Evolutionary conservation across 2,888 invertebrate genomes (phyloP), one percentile per base, ranked within the genome.

Genomic region (Diarsia rubi): DNA sequence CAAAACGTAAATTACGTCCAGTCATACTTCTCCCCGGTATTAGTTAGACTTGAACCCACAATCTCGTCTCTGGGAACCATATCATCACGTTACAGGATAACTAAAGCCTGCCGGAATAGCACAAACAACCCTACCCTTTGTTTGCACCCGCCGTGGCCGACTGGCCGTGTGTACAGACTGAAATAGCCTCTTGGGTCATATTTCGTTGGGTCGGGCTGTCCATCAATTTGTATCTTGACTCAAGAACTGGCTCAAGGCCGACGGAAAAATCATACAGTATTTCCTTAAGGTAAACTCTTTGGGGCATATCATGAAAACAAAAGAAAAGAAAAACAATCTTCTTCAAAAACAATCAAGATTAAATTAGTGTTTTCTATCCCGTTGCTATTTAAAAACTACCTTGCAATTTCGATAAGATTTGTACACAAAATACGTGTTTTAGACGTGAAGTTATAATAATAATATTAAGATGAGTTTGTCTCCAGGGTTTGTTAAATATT

Each of bases 181-280:
- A 42, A 81, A 84, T 62, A 74, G 69, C 63, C 82, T 82, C 85
- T 72, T 42, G 82, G 85, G 85, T 69, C 66, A 72, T 76, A 76
- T 82, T 76, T 67, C 60, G 69, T 69, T 5, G 82, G 76, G 81
- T 69, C 64, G 60, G 54, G 69, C 62, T 75, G 70, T 76, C 78
- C 82, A 64, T 82, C 82, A 77, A 76, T 76, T 81, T 81, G 49
- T 76, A 59, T 69, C 72, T 71, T 68, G 67, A 44, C 21, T 66
- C 44, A 62, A 64, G 31, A 68, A 83, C 42, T 44, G 54, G 54
- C 64, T 68, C 49, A 78, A 72, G 57, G 47, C 14, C 27, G 49
- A n/a, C 1, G 31, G 49, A 21, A 54, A 65, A 52, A 54, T 81
- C 31, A 63, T 57, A 54, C 16, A 49, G 14, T 57, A 76, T 80